Base-by-base conservation (phyloP, 2,888 invertebrate genomes). In the Linnaemya tessellans region DNA sequence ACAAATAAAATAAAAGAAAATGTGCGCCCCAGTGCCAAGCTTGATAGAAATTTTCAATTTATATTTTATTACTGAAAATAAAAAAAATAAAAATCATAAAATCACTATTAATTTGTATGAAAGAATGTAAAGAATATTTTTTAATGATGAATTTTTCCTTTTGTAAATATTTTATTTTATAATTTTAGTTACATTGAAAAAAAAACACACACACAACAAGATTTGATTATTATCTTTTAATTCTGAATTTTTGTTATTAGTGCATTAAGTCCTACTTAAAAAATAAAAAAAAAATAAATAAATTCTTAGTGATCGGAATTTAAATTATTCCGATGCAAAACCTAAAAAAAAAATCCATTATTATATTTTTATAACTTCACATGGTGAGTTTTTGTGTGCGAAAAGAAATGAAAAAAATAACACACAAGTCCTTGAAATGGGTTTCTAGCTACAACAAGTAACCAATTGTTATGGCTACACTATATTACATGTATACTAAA, bases 181-280 rank as follows among this genome's bases (percentile, higher is more conserved):
- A 75, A 56, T 75, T 71, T 77, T 79, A 84, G 43, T 74, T 56
- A 46, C 64, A 70, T 41, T 62, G 11, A 67, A 84, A 79, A 68
- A 11, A 67, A 84, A 79, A 68, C 15, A 73, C 11, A 70, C 25
- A 58, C 11, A 46, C 11, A 78, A 46, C n/a, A 79, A 56, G 70
- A 70, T 80, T 84, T 68, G 25, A 77, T 78, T 74, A 80, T 64
- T 71, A 79, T 62, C 41, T 73, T 58, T 81, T 79, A 81, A 82
- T 79, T 85, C 60, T 85, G 82, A 85, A 85, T 80, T 85, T 82
- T 85, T 85, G 85, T 85, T 85, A 85, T 80, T 85, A 85, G 82
- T 67, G 71, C 64, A 75, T 82, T 85, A 85, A 85, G 85, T 80
- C 75, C 79, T 71, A 80, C 78, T 71, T 82, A 60, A 77, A 77